Percentiles rank a stretch among this genome's conserved stretches.
These are phyloP conservation scores for Melinaea marsaeus DNA, from an alignment of 2,888 invertebrate genomes.

Conservation along the genomic window DNA sequence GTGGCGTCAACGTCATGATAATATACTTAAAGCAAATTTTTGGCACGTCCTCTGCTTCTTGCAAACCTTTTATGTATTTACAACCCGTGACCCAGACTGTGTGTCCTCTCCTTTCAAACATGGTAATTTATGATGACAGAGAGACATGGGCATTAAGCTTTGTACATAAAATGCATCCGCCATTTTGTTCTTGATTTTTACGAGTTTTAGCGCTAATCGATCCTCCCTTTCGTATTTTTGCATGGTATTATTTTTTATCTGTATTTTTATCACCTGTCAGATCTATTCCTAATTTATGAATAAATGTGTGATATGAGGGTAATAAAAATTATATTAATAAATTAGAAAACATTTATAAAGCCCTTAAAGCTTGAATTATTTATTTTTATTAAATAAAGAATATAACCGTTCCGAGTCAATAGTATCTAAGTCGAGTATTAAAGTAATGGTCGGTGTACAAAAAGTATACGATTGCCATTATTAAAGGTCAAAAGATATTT, in stretches of 20 bases:
- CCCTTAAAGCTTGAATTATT: too few relatives aligned
- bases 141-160: too few relatives aligned
- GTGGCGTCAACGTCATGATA: not conserved
- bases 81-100: slow-evolving; percentile 27
- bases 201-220: not conserved
- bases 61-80: slow-evolving; percentile 18
- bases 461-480: slow-evolving; percentile 9
- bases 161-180: not conserved
- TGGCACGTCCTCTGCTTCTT: slow-evolving; percentile 21
- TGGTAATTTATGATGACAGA: slow-evolving; percentile 5
- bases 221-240: too few relatives aligned
- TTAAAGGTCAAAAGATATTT: not conserved
- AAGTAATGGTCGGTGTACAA: not conserved
- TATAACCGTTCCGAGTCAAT: not conserved
- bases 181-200: not conserved
- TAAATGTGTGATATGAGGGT: too few relatives aligned
- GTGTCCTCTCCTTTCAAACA: slow-evolving; percentile 19
- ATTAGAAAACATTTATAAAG: too few relatives aligned
- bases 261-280: too few relatives aligned
- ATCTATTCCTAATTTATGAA: too few relatives aligned
- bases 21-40: slow-evolving; percentile 17
- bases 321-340: too few relatives aligned
- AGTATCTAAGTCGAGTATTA: not conserved
- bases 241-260: too few relatives aligned
- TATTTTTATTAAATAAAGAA: too few relatives aligned